Evolutionary conservation across 2,888 invertebrate genomes (phyloP).

Genomic region (Plagodis dolabraria): DNA sequence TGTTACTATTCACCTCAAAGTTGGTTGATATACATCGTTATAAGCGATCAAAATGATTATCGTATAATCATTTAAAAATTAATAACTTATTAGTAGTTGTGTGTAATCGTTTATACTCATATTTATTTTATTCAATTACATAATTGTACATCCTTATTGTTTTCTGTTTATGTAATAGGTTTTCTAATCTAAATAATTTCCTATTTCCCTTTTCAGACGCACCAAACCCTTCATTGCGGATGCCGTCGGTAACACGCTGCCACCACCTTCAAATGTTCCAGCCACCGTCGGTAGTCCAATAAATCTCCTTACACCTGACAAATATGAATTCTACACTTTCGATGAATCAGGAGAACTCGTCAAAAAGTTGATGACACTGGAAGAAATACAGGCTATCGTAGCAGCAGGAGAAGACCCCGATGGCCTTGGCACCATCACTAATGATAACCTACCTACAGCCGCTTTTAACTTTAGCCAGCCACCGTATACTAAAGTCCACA

Average conservation of each 20-base stretch:
- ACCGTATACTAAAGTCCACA: slow-evolving; percentile 89
- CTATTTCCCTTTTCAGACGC: slow-evolving; percentile 60
- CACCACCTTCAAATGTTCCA: slow-evolving; percentile 85
- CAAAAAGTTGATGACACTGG: slow-evolving; percentile 92
- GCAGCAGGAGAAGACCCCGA: slow-evolving; percentile 91
- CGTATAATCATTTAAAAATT: too few relatives aligned
- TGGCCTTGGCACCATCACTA: slow-evolving; percentile 78
- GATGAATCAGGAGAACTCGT: slow-evolving; percentile 93
- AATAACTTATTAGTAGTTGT: too few relatives aligned
- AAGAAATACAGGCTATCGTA: slow-evolving; percentile 93
- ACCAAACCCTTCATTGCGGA: slow-evolving; percentile 87
- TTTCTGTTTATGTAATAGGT: neutral
- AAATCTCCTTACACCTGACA: slow-evolving; percentile 91
- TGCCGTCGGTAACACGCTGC: slow-evolving; percentile 87
- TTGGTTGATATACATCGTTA: too few relatives aligned
- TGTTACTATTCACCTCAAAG: too few relatives aligned
- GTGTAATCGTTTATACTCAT: too few relatives aligned
- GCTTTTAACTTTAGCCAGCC: slow-evolving; percentile 80
- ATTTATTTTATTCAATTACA: too few relatives aligned
- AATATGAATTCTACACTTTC: slow-evolving; percentile 94
- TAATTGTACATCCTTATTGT: neutral
- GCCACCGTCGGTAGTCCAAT: slow-evolving; percentile 91
- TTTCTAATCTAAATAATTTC: neutral
- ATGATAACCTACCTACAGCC: slow-evolving; percentile 75
- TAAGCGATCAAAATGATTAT: too few relatives aligned